A percentile compares a stretch with the other conserved stretches of the same genome.
Evolutionary conservation across 1,140 invertebrate genomes (phyloP).

Genomic region (Condylostylus longicornis): DNA sequence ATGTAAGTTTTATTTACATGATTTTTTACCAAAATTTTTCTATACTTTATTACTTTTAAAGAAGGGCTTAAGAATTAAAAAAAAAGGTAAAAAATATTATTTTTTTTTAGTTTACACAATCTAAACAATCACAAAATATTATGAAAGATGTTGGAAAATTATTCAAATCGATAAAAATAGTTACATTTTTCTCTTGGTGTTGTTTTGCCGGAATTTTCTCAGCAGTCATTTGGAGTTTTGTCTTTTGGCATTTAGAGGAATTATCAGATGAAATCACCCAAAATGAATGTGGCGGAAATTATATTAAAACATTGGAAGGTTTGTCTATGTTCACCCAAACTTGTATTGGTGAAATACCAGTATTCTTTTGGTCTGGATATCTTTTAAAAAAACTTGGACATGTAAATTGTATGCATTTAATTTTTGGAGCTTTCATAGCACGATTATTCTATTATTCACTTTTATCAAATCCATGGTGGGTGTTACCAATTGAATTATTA

Average conservation of each 20-base stretch:
- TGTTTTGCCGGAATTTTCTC: slow-evolving; percentile 70
- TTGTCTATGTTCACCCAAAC: slow-evolving; percentile 61
- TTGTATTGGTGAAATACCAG: slow-evolving; percentile 74
- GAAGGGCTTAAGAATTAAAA: background rate
- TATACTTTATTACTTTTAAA: background rate
- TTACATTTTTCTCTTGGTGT: slow-evolving; percentile 61
- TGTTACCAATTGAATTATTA: slow-evolving; percentile 68
- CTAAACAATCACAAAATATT: slow-evolving; percentile 45
- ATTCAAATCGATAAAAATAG: slow-evolving; percentile 43
- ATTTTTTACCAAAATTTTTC: slow-evolving; percentile 4
- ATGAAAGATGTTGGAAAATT: slow-evolving; percentile 45
- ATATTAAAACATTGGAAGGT: slow-evolving; percentile 70
- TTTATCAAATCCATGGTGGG: slow-evolving; percentile 62
- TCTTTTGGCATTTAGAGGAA: slow-evolving; percentile 68
- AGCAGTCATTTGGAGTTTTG: slow-evolving; percentile 74
- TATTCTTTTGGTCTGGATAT: slow-evolving; percentile 67
- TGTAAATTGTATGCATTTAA: slow-evolving; percentile 62
- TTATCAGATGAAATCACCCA: slow-evolving; percentile 33
- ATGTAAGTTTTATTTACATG: too few relatives aligned
- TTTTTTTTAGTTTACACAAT: slow-evolving; percentile 38
- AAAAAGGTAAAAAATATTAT: background rate
- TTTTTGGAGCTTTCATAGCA: slow-evolving; percentile 54
- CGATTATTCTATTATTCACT: slow-evolving; percentile 73
- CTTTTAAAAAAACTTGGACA: slow-evolving; percentile 73
- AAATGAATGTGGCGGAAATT: slow-evolving; percentile 33